Base-by-base conservation (phyloP, 2,888 invertebrate species). In the Macroteleia sp. region DNA sequence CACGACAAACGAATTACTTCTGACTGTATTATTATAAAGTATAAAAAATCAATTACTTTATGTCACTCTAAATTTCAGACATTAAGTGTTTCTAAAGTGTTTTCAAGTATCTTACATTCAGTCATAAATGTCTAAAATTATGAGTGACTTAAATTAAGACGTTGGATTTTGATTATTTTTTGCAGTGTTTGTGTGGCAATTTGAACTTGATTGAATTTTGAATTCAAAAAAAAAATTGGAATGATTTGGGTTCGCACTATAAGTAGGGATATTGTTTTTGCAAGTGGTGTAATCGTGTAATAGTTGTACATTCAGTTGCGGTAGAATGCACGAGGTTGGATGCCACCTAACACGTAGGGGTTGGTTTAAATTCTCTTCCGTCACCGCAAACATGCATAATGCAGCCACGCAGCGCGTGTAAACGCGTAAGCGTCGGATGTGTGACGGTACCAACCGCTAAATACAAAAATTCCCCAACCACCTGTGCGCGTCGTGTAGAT, bases 391-490 rank as follows among this genome's bases (percentile, higher is more conserved):
- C 90, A 88, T 90, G 89, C 90, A 90, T 90, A 90, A 91, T 91
- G 88, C 89, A 90, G 87, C 85, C 87, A 82, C 86, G 88, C 87
- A 87, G 86, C 85, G 87, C 85, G 88, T 84, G 87, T 86, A 84
- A 87, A 87, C 87, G 88, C 86, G 87, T 89, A 85, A 86, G 83
- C 83, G 84, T 81, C 79, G 81, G 69, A 78, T 79, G 80, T 79
- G 75, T 80, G 82, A 82, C 83, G 83, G 84, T 86, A 88, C 86
- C 87, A 89, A 90, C 89, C 89, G 87, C 89, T 89, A 89, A 90
- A 91, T 90, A 90, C 90, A 91, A 91, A 91, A 91, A 91, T 90
- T 86, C 85, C 86, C 87, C 90, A 90, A 91, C 90, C 90, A 91
- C 91, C 91, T 91, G 91, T 91, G 83, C 85, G 80, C 83, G 81